Base-by-base conservation (phyloP, 2,113 vertebrate genomes). In the Galbula dea region DNA sequence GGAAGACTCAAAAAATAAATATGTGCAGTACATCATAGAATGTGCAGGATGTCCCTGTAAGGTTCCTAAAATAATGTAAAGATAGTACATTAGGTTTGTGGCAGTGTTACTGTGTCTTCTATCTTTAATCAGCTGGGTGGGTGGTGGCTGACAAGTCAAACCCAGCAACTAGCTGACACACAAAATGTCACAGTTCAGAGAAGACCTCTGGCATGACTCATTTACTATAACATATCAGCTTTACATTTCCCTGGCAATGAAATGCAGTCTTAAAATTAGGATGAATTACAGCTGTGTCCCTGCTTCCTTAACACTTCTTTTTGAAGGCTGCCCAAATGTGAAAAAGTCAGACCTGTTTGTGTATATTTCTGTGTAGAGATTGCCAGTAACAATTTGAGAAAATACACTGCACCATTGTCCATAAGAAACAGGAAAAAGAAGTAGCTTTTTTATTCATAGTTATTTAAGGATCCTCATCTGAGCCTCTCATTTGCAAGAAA, bases 71-170 rank as follows among this genome's bases (percentile, higher is more conserved):
- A 91, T 74, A 81, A 80, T 77, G 32, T 90, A 83, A 95, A 93
- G 71, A 73, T 72, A 87, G 61, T 63, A 83, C 55, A 43, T 74
- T 63, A 63, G 61, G 51, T 76, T 86, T 93, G 55, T 88, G 81
- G 24, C 87, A 93, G 48, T 88, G 76, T 88, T 90, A 57, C 68
- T 34, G 23, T 89, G 46, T 57, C 76, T 91, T 88, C 90, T 93
- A 32, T 94, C 86, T 94, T 94, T 86, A 83, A 92, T 90, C 83
- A 74, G 37, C 22, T 67, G 69, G 73, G 92, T 94, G 92, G 90
- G 92, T 95, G 86, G 90, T 95, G 90, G 83, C 90, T 96, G 90
- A 93, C 83, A 93, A 95, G 68, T 96, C 88, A 83, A 74, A 89
- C 46, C 15, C 46, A 74, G 88, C 93, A 93, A 91, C 82, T 91